Percentiles rank a stretch among this genome's conserved stretches.
Evolutionary conservation across 2,888 invertebrate species (phyloP).

Genomic region (Temnothorax unifasciatus): DNA sequence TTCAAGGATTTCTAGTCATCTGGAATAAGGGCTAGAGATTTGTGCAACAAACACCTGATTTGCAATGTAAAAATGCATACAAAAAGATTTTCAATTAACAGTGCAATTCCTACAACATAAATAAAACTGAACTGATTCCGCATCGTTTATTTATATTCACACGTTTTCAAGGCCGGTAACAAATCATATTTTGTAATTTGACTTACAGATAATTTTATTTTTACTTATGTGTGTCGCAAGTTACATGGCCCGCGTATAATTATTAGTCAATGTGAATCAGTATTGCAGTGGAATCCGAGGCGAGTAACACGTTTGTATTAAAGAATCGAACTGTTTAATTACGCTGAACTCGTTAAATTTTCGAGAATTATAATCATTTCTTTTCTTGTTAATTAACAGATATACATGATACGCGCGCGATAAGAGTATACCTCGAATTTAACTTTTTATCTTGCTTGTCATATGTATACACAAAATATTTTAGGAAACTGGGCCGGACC

Average conservation of each 20-base stretch:
- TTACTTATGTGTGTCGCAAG: background rate
- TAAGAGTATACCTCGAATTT: background rate
- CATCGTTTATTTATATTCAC: background rate
- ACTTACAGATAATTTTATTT: conserved; percentile 20
- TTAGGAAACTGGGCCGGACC: background rate
- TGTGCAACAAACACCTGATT: background rate
- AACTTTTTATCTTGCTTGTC: background rate
- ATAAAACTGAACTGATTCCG: conserved; percentile 9
- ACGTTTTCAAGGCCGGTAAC: too few species aligned
- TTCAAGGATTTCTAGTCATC: conserved; percentile 9
- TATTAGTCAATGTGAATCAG: background rate
- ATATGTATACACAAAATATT: background rate
- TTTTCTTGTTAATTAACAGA: background rate
- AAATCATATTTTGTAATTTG: background rate
- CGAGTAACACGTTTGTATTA: background rate
- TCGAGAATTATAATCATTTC: background rate
- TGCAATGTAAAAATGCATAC: background rate
- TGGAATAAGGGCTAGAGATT: background rate
- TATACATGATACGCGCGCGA: background rate
- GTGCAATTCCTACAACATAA: background rate
- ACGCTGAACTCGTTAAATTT: background rate
- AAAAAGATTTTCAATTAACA: conserved; percentile 10
- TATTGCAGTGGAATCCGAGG: background rate
- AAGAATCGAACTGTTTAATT: background rate
- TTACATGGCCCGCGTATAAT: conserved; percentile 13